Percentiles rank a stretch among this genome's conserved stretches.
Evolutionary conservation across 2,113 vertebrate genomes (phyloP).

Genomic region (Platycercus adscitus): DNA sequence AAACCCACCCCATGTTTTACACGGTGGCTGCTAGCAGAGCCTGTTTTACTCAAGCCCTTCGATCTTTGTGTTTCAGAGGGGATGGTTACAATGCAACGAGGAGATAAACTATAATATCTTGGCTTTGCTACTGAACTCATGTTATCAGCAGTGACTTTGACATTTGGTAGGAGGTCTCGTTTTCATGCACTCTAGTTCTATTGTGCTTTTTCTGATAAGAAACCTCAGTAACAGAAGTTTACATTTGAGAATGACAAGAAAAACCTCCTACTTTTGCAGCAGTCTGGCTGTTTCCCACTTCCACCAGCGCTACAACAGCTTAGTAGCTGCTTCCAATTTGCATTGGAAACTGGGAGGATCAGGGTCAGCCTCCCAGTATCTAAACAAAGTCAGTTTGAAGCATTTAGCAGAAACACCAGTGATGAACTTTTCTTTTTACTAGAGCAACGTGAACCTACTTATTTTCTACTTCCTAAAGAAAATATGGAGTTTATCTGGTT

Average conservation of each 20-base stretch:
- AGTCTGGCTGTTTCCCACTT: not conserved
- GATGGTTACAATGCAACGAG: not conserved
- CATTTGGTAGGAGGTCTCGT: conserved; percentile 16
- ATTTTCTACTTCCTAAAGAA: not conserved
- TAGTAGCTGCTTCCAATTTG: not conserved
- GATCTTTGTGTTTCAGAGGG: not conserved
- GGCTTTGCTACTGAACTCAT: not conserved
- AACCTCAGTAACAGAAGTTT: conserved; percentile 33
- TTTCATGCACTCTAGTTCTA: not conserved
- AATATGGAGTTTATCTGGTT: not conserved
- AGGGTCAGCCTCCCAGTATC: not conserved
- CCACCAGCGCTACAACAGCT: not conserved
- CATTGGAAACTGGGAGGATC: not conserved
- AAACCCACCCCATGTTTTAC: not conserved
- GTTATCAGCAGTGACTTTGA: conserved; percentile 52
- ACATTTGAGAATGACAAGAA: not conserved
- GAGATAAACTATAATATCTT: conserved; percentile 46
- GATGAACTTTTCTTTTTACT: not conserved
- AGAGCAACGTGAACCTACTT: not conserved
- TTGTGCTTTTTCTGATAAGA: conserved; percentile 62
- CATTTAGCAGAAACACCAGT: not conserved
- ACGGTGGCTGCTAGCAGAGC: not conserved
- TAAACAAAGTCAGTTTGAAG: not conserved
- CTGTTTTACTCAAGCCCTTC: not conserved
- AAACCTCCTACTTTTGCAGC: not conserved